Evolutionary conservation across 2,888 invertebrate genomes (phyloP), one percentile per base, ranked within the genome.

Genomic region (Gastracanthus pulcherrimus): DNA sequence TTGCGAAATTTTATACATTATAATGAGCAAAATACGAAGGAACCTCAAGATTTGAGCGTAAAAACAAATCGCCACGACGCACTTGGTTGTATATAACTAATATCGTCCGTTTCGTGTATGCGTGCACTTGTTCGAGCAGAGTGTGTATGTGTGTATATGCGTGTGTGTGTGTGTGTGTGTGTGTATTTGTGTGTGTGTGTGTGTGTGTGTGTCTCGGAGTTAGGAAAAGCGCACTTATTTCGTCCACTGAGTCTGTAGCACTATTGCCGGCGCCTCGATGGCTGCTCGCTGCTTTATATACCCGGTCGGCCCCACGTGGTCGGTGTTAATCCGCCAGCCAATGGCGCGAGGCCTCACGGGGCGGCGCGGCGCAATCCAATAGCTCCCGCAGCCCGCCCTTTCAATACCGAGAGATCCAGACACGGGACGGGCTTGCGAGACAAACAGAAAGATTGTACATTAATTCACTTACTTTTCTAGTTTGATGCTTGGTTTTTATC

Each of bases 211-310:
- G 29, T 5, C 9, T 75, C 16, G 38, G n/a, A n/a, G 16, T 4
- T 34, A 26, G 51, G 19, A 23, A 51, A 36, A 36, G 34, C 26
- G 45, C 74, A 74, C 76, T 67, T 48, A 23, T 45, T 58, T 70
- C 70, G 70, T 51, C 41, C 45, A 71, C 34, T 41, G n/a, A 2
- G 71, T 75, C 71, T n/a, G 48, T 23, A 58, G 86, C 85, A 90
- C 88, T 87, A 91, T 90, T 91, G 90, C 88, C 87, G 89, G 87
- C 88, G 87, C 85, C 87, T 87, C 85, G 86, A 88, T 87, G 86
- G 87, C 87, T 88, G 88, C 87, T 88, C 88, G 87, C 86, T 83
- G 60, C 69, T 87, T 91, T 91, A 90, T 91, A 91, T 91, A 91
- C 89, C 87, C 84, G 87, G 86, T 11, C 23, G 66, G 86, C 85